Base-by-base conservation (phyloP, 2,888 invertebrate species). In the Synergus gifuensis region DNA sequence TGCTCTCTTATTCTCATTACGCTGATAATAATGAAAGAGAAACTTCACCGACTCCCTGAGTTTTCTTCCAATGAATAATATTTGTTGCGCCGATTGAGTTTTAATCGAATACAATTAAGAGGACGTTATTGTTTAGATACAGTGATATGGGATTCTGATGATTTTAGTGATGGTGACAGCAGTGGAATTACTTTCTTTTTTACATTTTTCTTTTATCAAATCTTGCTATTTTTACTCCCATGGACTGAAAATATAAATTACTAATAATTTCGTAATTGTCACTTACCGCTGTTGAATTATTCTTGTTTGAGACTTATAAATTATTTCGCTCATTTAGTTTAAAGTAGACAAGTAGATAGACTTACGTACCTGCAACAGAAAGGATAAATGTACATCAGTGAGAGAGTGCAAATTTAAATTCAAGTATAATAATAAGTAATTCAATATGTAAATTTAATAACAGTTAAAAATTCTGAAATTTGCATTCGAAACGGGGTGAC, bases 351-450 rank as follows among this genome's bases (percentile, higher is more conserved):
- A 2, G n/a, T n/a, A 12, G 3, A n/a, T n/a, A 42, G 49, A 79
- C 66, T 78, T 89, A 90, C 90, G 87, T 90, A 90, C 90, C 90
- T 90, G 90, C 36, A 90, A 90, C 90, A 89, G 81, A 88, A 85
- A 87, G 79, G 84, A 78, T 78, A 80, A 78, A 77, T 14, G 40
- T n/a, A 46, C 16, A 36, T 66, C 36, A 66, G 63, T 11, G 9
- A 54, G 8, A 54, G 54, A 54, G n/a, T 46, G 28, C 0, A 14
- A 69, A 69, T 69, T 69, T n/a, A 28, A 69, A 28, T 18, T 69
- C 22, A 69, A 69, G n/a, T 5, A 22, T 67, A 67, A 44, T 67
- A 73, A 49, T 49, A 49, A 46, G 69, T 14, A 73, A 73, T 73
- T 73, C n/a, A n/a, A 54, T 54, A 73, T 54, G 73, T 49, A 77